phyloP scores from a whole-genome alignment of 2,888 invertebrate genomes.

The Lasioglossum calceatum region DNA sequence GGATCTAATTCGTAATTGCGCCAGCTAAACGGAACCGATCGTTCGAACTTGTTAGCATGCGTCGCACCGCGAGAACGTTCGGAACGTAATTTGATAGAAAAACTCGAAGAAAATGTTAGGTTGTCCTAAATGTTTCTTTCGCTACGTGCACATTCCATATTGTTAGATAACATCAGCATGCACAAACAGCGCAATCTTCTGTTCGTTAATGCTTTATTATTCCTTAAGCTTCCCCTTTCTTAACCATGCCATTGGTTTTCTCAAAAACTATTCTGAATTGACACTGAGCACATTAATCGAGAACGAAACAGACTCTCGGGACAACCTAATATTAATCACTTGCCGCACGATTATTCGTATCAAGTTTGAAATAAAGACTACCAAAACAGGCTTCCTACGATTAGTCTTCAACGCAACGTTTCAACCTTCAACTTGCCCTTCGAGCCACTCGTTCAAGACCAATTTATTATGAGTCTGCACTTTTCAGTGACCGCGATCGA shows the following conservation, averaged over 20 bases:
- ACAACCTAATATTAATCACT: too few species aligned
- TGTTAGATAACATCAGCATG: too few species aligned
- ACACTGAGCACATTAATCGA: too few species aligned
- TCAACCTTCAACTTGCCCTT: not conserved
- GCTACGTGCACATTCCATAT: too few species aligned
- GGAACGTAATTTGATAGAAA: not conserved
- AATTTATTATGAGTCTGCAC: not conserved
- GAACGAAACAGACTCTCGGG: too few species aligned
- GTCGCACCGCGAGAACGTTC: not conserved
- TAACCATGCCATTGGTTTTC: too few species aligned
- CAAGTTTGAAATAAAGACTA: not conserved
- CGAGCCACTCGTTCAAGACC: not conserved
- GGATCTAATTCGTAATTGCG: slow-evolving; percentile 10
- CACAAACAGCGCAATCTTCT: too few species aligned
- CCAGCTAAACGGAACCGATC: not conserved
- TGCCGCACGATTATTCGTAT: too few species aligned
- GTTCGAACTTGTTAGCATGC: not conserved
- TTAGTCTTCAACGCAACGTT: not conserved
- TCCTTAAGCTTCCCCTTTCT: too few species aligned
- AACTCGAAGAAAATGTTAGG: not conserved
- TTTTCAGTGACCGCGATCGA: not conserved
- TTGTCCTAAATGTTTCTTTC: too few species aligned
- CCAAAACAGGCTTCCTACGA: not conserved
- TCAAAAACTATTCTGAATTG: too few species aligned
- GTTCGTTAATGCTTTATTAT: too few species aligned